Evolutionary conservation across 2,797 vertebrate genomes (phyloP), one percentile per base, ranked within the genome.

Genomic region (Hoplostethus atlanticus): DNA sequence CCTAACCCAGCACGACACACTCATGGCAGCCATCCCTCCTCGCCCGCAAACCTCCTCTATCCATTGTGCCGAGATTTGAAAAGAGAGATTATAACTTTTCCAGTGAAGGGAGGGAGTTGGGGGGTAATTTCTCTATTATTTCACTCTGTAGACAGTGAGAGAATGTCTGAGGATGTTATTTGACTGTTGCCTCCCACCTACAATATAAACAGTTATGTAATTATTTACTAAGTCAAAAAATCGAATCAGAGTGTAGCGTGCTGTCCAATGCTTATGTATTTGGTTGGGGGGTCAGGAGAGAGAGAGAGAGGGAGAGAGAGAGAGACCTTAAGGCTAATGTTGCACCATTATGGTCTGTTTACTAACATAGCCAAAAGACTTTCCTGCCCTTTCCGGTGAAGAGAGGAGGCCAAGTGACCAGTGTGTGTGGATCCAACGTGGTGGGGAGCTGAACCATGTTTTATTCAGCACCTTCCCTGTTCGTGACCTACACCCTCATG

Each of bases 81-180:
- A 40, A 44, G 38, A 76, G 65, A 59, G 66, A 83, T 86, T 64
- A 77, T 57, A 40, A 55, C 64, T 72, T 56, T 55, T 52, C 61
- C 13, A n/a, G 3, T 66, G 64, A 64, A 84, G 57, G 70, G 66
- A 84, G 57, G 70, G 58, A 61, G 10, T 0, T 25, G 64, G 13
- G 15, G 38, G n/a, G 3, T 47, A 50, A 57, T 5, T 48, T 5
- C 60, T 40, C 38, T 38, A 13, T 42, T 55, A 13, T 59, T 16
- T 51, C 17, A 44, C 3, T 61, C 16, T 12, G 3, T 15, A 11
- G 50, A 4, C 21, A 55, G 4, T 34, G 25, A 1, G 25, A 28
- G 25, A 28, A 28, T 28, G 25, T 28, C 3, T 28, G 25, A 28
- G 25, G 25, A 28, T 28, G 25, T 36, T 36, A 6, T 7, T 36